Evolutionary conservation across 2,797 vertebrate genomes (phyloP).

Genomic region (Etheostoma nigrum): DNA sequence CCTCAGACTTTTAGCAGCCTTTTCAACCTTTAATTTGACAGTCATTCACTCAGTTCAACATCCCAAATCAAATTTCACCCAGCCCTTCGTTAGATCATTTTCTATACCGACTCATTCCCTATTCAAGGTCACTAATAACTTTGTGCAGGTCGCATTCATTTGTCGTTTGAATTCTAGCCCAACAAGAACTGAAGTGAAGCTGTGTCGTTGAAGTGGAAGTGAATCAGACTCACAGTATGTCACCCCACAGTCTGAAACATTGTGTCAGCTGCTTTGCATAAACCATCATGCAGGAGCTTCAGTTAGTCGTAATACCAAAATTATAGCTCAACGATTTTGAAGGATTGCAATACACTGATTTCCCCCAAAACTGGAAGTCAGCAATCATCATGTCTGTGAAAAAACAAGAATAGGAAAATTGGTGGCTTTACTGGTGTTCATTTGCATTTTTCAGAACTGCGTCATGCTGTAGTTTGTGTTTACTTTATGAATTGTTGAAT

Average conservation of each 20-base stretch:
- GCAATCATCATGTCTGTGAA: not conserved
- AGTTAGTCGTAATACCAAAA: constrained; percentile 2
- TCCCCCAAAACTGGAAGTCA: not conserved
- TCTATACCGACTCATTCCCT: not conserved
- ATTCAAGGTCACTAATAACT: not conserved
- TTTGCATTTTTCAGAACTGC: not conserved
- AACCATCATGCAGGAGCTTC: not conserved
- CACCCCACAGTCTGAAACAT: not conserved
- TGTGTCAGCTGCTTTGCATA: not conserved
- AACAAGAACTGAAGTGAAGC: not conserved
- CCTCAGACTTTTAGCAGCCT: not conserved
- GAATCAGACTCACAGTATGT: not conserved
- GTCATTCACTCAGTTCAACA: not conserved
- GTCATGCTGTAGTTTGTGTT: not conserved
- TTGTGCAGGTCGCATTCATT: not conserved
- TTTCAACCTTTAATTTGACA: not conserved
- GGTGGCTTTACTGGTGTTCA: not conserved
- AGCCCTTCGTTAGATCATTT: not conserved
- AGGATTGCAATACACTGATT: not conserved
- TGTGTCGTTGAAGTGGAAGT: not conserved
- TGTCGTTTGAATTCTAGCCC: not conserved
- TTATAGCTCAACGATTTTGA: not conserved
- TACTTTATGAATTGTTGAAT: not conserved
- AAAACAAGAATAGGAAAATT: not conserved
- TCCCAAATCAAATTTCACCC: constrained; percentile 4